Percentiles rank a stretch among this genome's conserved stretches.
Conservation (phyloP, 1,140 invertebrate species). For the Patella vulgata region DNA sequence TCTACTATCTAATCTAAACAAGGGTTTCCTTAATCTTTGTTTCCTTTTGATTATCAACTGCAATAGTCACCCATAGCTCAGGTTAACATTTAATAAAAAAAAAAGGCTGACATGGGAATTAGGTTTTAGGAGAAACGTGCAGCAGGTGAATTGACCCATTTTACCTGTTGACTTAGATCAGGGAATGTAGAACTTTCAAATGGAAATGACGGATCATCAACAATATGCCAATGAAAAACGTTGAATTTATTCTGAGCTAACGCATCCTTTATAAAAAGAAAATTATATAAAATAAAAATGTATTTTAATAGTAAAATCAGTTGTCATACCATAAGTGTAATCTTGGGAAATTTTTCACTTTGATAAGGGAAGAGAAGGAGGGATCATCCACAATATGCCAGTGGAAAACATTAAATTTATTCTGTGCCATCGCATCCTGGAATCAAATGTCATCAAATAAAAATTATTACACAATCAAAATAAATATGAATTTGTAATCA, state of each 20-base stretch:
- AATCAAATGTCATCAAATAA: constrained; percentile 10
- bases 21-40: too few species aligned
- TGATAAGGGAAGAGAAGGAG: constrained; percentile 90
- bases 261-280: constrained; percentile 63
- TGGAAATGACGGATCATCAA: constrained; percentile 91
- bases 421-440: constrained; percentile 80
- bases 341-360: constrained; percentile 77
- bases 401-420: constrained; percentile 93
- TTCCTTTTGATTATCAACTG: too few species aligned
- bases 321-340: constrained; percentile 52
- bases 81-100: too few species aligned
- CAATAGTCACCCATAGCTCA: too few species aligned
- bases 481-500: too few species aligned
- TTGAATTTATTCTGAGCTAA: constrained; percentile 92
- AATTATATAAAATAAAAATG: constrained; percentile 1
- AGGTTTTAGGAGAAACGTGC: too few species aligned
- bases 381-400: constrained; percentile 95
- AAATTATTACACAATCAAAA: too few species aligned
- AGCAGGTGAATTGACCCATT: too few species aligned
- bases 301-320: neutral
- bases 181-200: constrained; percentile 83
- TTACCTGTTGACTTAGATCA: constrained; percentile 62
- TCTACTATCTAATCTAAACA: too few species aligned
- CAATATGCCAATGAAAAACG: constrained; percentile 95
- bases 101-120: too few species aligned